Evolutionary conservation across 2,113 vertebrate species (phyloP).

Genomic region (Microcebus ravelobensis): DNA sequence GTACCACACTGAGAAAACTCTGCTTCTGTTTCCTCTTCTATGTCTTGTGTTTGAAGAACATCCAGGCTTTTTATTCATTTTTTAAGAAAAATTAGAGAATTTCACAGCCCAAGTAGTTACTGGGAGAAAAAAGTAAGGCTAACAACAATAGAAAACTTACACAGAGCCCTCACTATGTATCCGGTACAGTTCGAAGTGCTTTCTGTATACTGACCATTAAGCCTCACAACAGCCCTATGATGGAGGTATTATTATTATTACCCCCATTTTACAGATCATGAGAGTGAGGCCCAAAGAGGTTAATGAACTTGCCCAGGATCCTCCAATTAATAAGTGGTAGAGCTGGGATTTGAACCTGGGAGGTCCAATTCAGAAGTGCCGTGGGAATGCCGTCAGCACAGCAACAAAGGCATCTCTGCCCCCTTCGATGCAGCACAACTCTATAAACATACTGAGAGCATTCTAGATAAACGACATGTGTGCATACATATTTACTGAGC

Average conservation of each 20-base stretch:
- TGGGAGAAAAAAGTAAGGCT: neutral
- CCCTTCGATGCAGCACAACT: neutral
- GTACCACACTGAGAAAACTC: neutral
- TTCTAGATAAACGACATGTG: neutral
- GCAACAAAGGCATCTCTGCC: neutral
- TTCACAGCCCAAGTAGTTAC: neutral
- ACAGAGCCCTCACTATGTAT: rapidly evolving
- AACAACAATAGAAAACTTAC: neutral
- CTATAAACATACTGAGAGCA: neutral
- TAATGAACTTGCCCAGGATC: neutral
- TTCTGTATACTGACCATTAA: neutral
- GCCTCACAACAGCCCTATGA: neutral
- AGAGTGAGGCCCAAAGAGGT: neutral
- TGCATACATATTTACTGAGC: neutral
- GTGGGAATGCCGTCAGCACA: neutral
- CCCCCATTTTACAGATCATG: neutral
- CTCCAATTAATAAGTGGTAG: neutral
- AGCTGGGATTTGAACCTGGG: neutral
- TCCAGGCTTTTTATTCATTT: neutral
- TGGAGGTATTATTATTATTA: neutral
- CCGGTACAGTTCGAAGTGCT: neutral
- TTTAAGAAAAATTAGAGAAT: constrained; percentile 4
- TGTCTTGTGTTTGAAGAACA: neutral
- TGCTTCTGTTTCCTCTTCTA: neutral
- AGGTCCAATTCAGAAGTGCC: neutral